Conservation (phyloP, 1,140 invertebrate species). For the Hyposmocoma kahamanoa region DNA sequence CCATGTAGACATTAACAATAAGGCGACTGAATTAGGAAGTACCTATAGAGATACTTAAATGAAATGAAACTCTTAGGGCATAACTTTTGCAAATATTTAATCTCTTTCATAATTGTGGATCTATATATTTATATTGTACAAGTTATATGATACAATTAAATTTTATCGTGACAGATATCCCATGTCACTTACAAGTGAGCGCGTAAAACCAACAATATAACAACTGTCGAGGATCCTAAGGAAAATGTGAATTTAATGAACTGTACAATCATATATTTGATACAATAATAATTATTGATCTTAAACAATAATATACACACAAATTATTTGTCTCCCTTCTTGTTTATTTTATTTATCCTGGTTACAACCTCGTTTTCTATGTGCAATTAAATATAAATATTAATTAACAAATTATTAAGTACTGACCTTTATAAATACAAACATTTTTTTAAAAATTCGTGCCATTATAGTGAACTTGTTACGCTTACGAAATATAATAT, state of each 20-base stretch:
- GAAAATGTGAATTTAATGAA: slow-evolving; percentile 39
- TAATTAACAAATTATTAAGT: slow-evolving; percentile 13
- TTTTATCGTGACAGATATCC: slow-evolving; percentile 47
- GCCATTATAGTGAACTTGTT: slow-evolving; percentile 25
- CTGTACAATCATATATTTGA: slow-evolving; percentile 55
- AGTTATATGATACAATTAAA: slow-evolving; percentile 73
- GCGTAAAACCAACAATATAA: slow-evolving; percentile 40
- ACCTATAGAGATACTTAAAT: slow-evolving; percentile 14
- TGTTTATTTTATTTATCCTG: slow-evolving; percentile 48
- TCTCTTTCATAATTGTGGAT: slow-evolving; percentile 75
- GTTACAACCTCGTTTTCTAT: slow-evolving; percentile 71
- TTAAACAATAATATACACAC: slow-evolving; percentile 70
- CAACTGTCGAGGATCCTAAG: slow-evolving; percentile 37
- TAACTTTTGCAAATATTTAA: slow-evolving; percentile 76
- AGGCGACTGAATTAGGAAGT: slow-evolving; percentile 29
- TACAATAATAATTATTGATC: slow-evolving; percentile 47
- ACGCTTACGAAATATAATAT: slow-evolving; percentile 4
- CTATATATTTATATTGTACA: slow-evolving; percentile 76
- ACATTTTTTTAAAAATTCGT: slow-evolving; percentile 33
- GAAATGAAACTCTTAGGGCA: slow-evolving; percentile 52
- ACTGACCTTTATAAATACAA: slow-evolving; percentile 22
- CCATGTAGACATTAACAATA: slow-evolving; percentile 17
- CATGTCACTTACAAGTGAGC: slow-evolving; percentile 35
- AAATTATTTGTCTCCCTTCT: slow-evolving; percentile 65
- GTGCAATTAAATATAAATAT: slow-evolving; percentile 46